Base-by-base conservation (phyloP, 2,113 vertebrate genomes). In the Rhea pennata region DNA sequence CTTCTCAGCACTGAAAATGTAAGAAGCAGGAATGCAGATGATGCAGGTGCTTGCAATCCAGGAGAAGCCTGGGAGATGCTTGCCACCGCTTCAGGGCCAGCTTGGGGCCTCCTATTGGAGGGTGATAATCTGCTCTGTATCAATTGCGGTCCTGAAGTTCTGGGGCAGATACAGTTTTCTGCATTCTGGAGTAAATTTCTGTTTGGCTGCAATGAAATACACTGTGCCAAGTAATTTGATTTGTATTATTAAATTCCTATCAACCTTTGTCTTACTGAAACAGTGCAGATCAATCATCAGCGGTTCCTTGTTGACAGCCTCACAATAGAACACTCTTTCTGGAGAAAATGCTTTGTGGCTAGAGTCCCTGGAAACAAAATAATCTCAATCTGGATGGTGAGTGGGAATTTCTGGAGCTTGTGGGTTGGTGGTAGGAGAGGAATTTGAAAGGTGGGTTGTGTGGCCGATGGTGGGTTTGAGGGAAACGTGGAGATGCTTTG, bases 11-110 rank as follows among this genome's bases (percentile, higher is more conserved):
- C 27, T 23, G 42, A 36, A 79, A 61, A 2, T 4, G 5, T 19
- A 33, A 31, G 23, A 51, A 26, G 0, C 8, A 1, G 6, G n/a
- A 27, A 29, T 13, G 13, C 0, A 31, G 51, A 5, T 54, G 3
- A 5, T 42, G 48, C 11, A 29, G 71, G 10, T 50, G 10, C 15
- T 74, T 64, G 27, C 3, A 14, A 29, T 5, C 7, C 39, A 22
- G 39, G 46, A 58, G 15, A 48, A 24, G 40, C 53, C 31, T 87
- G 1, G 1, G 3, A 73, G 40, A 8, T 14, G 9, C 9, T 73
- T 48, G n/a, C 50, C 74, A 12, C 5, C 27, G 6, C 12, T 90
- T 53, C 9, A 22, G 33, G 62, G 44, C 22, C 13, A 65, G 4
- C 1, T 2, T 36, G 50, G 15, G 48, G 9, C 19, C 26, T 46